phyloP scores from a whole-genome alignment of 2,888 invertebrate genomes.

The Frankliniella intonsa region DNA sequence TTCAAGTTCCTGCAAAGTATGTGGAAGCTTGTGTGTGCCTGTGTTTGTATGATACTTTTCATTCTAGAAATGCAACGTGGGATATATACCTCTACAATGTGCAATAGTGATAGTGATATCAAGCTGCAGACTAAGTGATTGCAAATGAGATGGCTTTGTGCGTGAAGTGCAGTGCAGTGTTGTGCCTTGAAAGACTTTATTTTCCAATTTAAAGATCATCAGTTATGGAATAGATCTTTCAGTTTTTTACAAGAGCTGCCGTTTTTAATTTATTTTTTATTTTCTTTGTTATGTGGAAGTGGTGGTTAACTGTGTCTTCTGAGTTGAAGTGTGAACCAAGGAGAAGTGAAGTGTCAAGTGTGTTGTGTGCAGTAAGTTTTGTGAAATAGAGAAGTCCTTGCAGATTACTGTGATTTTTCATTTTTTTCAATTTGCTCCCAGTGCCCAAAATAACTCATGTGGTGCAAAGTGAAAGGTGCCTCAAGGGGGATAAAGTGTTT shows the following conservation, averaged over 20 bases:
- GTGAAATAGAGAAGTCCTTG: constrained; percentile 38
- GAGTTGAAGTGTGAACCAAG: neutral
- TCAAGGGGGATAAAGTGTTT: neutral
- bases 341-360: constrained; percentile 22
- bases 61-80: neutral
- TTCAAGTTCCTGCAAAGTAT: neutral
- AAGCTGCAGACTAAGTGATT: neutral
- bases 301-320: neutral
- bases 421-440: constrained; percentile 10
- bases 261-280: neutral
- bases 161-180: neutral
- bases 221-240: neutral
- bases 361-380: constrained; percentile 35
- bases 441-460: constrained; percentile 15
- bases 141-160: neutral
- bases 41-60: neutral
- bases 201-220: neutral
- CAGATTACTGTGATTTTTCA: constrained; percentile 32
- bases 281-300: neutral
- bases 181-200: neutral
- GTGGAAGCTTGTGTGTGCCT: neutral
- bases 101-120: constrained; percentile 20
- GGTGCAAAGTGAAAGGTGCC: constrained; percentile 5
- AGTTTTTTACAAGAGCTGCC: neutral
- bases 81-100: neutral